Evolutionary conservation across 1,140 invertebrate genomes (phyloP).

Genomic region (Pseudomyrmex gracilis): DNA sequence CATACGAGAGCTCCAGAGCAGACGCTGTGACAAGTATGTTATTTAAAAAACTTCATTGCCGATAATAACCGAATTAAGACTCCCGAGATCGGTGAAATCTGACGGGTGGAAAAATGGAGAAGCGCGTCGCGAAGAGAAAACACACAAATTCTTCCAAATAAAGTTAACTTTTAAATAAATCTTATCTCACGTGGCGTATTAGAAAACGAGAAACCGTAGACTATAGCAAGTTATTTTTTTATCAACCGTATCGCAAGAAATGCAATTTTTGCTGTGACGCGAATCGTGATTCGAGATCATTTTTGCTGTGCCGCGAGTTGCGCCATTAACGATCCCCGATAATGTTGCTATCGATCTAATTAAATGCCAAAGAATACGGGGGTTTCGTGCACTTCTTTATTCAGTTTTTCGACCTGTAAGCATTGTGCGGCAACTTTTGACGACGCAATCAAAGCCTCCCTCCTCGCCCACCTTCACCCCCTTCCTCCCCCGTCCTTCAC

Average conservation of each 20-base stretch:
- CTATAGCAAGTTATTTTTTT: not conserved
- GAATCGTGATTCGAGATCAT: not conserved
- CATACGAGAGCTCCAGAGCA: no score
- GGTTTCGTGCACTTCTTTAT: not conserved
- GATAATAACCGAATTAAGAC: no score
- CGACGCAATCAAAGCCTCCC: constrained; percentile 49
- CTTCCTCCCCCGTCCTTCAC: no score
- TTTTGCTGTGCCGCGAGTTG: not conserved
- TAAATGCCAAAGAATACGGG: constrained; percentile 27
- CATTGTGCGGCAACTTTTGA: constrained; percentile 42
- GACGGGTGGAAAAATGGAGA: no score
- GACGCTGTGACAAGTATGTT: no score
- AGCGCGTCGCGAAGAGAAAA: not conserved
- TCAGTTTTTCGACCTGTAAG: not conserved
- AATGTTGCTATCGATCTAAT: not conserved
- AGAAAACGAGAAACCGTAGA: not conserved
- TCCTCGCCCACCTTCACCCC: no score
- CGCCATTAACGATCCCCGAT: not conserved
- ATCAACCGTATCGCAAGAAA: no score
- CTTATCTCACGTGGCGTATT: not conserved
- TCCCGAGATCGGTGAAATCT: no score
- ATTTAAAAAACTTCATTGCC: no score
- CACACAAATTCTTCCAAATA: not conserved
- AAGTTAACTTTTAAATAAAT: constrained; percentile 2
- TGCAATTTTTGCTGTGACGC: not conserved